A percentile compares a stretch with the other conserved stretches of the same genome.
phyloP scores from a whole-genome alignment of 2,888 invertebrate species.

The Stegana nigrithorax region DNA sequence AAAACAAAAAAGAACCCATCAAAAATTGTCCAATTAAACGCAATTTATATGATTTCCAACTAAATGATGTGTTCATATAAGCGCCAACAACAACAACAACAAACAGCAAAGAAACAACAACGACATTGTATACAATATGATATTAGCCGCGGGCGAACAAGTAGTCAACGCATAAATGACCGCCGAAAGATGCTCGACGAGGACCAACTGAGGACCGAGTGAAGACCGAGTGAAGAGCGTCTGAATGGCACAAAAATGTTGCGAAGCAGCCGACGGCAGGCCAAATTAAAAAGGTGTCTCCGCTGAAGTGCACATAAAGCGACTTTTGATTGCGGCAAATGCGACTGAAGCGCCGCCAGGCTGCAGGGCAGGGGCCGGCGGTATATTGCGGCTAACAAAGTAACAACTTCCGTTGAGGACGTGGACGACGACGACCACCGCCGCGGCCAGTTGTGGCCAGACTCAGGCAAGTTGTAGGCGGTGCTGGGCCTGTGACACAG shows the following conservation, averaged over 20 bases:
- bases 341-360: constrained; percentile 2
- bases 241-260: not conserved
- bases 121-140: not conserved
- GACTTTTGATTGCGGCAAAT: constrained; percentile 43
- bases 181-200: not conserved
- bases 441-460: constrained; percentile 15
- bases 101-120: not conserved
- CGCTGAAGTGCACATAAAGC: constrained; percentile 50
- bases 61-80: constrained; percentile 30
- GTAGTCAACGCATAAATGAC: constrained; percentile 13
- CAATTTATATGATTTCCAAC: constrained; percentile 61
- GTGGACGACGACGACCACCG: constrained; percentile 27
- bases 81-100: constrained; percentile 4
- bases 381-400: constrained; percentile 7
- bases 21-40: constrained; percentile 64
- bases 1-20: no score
- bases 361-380: not conserved
- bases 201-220: not conserved
- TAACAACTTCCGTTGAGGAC: constrained; percentile 6
- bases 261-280: constrained; percentile 39
- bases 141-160: constrained; percentile 1
- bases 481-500: constrained; percentile 48
- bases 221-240: not conserved
- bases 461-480: constrained; percentile 44
- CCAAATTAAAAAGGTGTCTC: constrained; percentile 59